phyloP scores from a whole-genome alignment of 2,113 vertebrate species.

The Hippocampus comes region DNA sequence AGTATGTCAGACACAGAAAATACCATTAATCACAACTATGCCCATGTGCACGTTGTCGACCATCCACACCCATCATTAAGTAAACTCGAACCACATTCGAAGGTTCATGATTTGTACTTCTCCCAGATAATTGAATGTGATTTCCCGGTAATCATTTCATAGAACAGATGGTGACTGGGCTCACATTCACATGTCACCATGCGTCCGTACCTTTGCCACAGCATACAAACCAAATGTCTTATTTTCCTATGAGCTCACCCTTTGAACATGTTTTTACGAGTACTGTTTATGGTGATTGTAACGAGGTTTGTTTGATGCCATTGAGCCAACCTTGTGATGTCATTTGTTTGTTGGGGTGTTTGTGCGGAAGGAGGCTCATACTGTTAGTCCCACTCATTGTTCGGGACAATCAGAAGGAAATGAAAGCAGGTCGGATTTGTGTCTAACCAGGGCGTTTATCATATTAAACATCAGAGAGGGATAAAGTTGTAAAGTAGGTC shows the following conservation, averaged over 20 bases:
- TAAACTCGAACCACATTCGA: constrained; percentile 10
- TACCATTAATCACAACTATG: constrained; percentile 23
- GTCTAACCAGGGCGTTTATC: constrained; percentile 8
- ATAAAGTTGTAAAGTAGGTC: constrained; percentile 13
- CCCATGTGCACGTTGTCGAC: constrained; percentile 17
- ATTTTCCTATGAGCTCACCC: constrained; percentile 40
- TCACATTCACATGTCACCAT: constrained; percentile 11
- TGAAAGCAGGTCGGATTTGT: constrained; percentile 20
- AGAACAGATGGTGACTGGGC: background rate
- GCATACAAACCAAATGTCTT: constrained; percentile 13
- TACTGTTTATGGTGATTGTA: constrained; percentile 22
- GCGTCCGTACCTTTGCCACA: constrained; percentile 3
- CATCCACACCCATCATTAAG: constrained; percentile 16
- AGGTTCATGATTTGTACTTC: constrained; percentile 12
- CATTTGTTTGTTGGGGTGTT: constrained; percentile 26
- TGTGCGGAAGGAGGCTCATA: constrained; percentile 17
- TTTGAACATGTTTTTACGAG: constrained; percentile 40
- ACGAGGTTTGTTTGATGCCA: constrained; percentile 43
- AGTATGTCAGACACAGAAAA: background rate
- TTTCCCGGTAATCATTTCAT: background rate
- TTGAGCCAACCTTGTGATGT: constrained; percentile 37
- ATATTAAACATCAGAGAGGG: constrained; percentile 9
- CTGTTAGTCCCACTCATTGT: constrained; percentile 19
- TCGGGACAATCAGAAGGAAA: constrained; percentile 27
- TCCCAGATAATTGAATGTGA: background rate